phyloP scores from a whole-genome alignment of 2,113 vertebrate genomes.

The Cygnus atratus region DNA sequence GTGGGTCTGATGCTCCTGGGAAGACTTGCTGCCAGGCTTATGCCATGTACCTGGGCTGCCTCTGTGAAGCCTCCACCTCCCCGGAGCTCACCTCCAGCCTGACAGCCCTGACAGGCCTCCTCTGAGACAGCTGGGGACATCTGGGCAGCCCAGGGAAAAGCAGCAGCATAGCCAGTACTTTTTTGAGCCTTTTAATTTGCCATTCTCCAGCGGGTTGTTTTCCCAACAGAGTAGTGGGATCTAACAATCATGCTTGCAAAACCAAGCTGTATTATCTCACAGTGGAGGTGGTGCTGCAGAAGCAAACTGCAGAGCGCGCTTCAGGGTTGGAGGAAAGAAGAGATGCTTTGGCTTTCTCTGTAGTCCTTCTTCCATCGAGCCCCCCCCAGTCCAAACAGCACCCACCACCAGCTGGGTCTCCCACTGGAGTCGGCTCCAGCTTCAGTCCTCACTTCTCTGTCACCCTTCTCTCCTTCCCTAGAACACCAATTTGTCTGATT shows the following conservation, averaged over 20 bases:
- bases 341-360: neutral
- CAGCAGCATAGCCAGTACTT: neutral
- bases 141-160: neutral
- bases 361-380: neutral
- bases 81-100: neutral
- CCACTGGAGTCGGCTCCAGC: neutral
- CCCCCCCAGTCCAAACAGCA: neutral
- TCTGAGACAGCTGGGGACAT: neutral
- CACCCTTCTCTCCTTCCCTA: neutral
- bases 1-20: neutral
- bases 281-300: neutral
- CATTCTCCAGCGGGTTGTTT: neutral
- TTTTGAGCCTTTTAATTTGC: neutral
- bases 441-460: neutral
- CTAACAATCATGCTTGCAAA: neutral
- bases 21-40: neutral
- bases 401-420: neutral
- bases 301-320: neutral
- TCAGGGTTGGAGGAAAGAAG: neutral
- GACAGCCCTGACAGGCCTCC: neutral
- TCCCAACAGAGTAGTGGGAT: neutral
- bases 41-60: fast-evolving
- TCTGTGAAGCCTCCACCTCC: neutral
- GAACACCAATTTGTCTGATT: conserved; percentile 5
- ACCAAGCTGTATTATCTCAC: neutral